phyloP scores from a whole-genome alignment of 2,797 vertebrate genomes.

The Micropoecilia bifurca region DNA sequence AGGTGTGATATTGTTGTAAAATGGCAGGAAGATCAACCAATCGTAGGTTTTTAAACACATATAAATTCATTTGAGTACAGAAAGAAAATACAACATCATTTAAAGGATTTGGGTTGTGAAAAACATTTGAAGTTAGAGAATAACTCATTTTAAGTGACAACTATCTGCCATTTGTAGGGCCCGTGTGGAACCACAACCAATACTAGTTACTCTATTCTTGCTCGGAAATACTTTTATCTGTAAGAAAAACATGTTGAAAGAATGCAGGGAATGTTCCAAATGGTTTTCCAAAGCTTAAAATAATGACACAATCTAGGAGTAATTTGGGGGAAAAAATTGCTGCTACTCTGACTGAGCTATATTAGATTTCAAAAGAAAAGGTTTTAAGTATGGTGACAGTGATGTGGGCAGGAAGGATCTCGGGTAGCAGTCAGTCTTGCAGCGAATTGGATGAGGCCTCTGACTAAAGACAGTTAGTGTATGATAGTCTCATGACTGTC shows the following conservation, averaged over 20 bases:
- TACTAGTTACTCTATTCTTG: neutral
- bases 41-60: neutral
- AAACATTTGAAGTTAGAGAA: neutral
- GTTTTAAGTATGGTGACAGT: too few relatives aligned
- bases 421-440: neutral
- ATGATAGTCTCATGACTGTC: too few relatives aligned
- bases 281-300: neutral
- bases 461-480: too few relatives aligned
- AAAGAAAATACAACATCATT: neutral
- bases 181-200: neutral
- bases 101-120: neutral
- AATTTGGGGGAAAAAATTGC: neutral
- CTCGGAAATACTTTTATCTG: neutral
- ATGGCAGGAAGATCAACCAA: neutral
- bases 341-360: neutral
- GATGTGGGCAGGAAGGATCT: neutral
- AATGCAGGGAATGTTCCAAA: neutral
- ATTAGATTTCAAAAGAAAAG: neutral
- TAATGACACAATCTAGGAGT: neutral
- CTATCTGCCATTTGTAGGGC: neutral
- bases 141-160: neutral
- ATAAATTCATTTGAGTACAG: neutral
- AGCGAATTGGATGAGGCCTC: neutral
- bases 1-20: slow-evolving; percentile 28
- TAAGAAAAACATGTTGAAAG: neutral